phyloP scores from a whole-genome alignment of 1,140 invertebrate genomes.

The Caerostris darwini region DNA sequence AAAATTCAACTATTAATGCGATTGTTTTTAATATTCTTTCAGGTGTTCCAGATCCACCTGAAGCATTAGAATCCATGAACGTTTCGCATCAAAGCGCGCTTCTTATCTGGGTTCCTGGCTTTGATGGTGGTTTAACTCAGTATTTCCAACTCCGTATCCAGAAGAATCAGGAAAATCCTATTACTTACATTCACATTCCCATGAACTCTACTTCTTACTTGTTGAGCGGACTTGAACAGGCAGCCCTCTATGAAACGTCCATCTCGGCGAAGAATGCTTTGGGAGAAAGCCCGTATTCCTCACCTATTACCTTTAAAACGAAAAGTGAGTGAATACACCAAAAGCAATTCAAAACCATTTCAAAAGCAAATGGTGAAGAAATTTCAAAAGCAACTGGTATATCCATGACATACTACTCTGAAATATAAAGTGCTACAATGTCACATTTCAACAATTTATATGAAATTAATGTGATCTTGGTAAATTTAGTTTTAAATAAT shows the following conservation, averaged over 20 bases:
- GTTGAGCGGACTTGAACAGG: slow-evolving; percentile 49
- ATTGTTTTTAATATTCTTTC: background rate
- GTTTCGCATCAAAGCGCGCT: slow-evolving; percentile 92
- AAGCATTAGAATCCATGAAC: slow-evolving; percentile 89
- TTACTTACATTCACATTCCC: slow-evolving; percentile 52
- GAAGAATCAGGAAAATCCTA: slow-evolving; percentile 71
- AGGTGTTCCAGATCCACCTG: slow-evolving; percentile 91
- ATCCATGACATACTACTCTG: background rate
- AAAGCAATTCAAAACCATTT: background rate
- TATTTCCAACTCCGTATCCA: slow-evolving; percentile 90
- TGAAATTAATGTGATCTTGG: too few species aligned
- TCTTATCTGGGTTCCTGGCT: slow-evolving; percentile 94
- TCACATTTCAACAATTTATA: too few species aligned
- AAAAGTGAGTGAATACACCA: slow-evolving; percentile 58
- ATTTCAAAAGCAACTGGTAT: background rate
- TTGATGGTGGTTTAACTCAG: slow-evolving; percentile 94
- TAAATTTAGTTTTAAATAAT: too few species aligned
- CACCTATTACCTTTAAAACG: slow-evolving; percentile 32
- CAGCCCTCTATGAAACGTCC: slow-evolving; percentile 40
- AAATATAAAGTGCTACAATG: background rate
- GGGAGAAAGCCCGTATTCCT: slow-evolving; percentile 62
- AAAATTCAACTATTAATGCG: too few species aligned
- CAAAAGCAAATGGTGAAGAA: background rate
- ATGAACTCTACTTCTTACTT: slow-evolving; percentile 51
- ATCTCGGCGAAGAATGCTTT: slow-evolving; percentile 58